These are phyloP conservation scores for Cecropterus lyciades DNA, from an alignment of 1,140 invertebrate genomes.

Conservation along the genomic window DNA sequence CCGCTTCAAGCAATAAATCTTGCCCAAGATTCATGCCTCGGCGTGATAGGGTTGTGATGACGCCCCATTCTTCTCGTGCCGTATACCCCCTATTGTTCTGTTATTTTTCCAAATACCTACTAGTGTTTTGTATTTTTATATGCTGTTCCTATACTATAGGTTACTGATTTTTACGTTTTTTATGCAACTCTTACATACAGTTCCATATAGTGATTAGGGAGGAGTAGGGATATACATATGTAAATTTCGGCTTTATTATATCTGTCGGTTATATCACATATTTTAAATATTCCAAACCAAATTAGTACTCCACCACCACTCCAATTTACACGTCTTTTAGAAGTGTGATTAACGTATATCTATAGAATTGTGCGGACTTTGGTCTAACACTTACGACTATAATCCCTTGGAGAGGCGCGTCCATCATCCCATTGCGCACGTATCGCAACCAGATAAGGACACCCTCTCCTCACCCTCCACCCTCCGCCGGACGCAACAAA, in stretches of 20 bases:
- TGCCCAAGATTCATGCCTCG: constrained; percentile 30
- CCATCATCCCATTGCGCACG: constrained; percentile 25
- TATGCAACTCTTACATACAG: too few relatives aligned
- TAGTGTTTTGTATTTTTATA: background rate
- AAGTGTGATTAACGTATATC: too few relatives aligned
- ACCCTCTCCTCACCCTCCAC: constrained; percentile 6
- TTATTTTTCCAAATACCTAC: background rate
- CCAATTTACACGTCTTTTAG: too few relatives aligned
- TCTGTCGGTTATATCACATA: too few relatives aligned
- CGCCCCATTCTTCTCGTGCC: constrained; percentile 10
- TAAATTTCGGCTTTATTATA: too few relatives aligned
- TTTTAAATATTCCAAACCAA: too few relatives aligned
- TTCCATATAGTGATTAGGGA: too few relatives aligned
- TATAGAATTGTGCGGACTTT: too few relatives aligned
- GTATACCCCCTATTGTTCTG: background rate
- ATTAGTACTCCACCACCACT: too few relatives aligned
- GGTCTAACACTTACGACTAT: background rate
- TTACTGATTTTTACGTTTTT: too few relatives aligned
- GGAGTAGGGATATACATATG: too few relatives aligned
- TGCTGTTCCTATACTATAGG: too few relatives aligned
- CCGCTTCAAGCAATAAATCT: constrained; percentile 23
- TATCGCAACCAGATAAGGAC: constrained; percentile 25
- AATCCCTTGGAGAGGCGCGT: constrained; percentile 28
- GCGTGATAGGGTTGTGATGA: constrained; percentile 26
- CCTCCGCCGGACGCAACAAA: constrained; percentile 37